These are phyloP conservation scores for Hycleus phaleratus DNA, from an alignment of 1,140 invertebrate genomes.

Conservation along the genomic window DNA sequence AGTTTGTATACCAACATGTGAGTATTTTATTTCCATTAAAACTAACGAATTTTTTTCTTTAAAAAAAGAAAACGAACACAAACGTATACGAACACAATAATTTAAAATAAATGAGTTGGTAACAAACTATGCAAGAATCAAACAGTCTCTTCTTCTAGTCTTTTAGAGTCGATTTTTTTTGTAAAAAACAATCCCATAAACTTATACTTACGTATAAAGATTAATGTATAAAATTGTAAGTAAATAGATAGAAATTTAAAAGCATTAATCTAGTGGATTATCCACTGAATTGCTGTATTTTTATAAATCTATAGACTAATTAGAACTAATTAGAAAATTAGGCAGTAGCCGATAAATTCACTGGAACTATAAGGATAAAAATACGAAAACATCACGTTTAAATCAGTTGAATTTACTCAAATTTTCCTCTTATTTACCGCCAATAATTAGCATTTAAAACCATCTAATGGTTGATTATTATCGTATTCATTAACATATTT, in stretches of 20 bases:
- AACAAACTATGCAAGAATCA: conserved; percentile 9
- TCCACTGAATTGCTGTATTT: no score
- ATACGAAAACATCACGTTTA: no score
- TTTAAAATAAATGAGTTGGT: background rate
- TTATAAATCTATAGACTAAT: no score
- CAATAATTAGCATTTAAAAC: conserved; percentile 6
- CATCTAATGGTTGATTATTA: background rate
- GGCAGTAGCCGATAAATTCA: no score
- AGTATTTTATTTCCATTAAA: no score
- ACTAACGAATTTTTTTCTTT: no score
- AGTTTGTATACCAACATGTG: background rate
- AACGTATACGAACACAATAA: no score
- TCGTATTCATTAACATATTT: conserved; percentile 11
- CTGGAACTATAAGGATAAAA: no score
- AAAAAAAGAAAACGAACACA: no score
- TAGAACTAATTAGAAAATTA: no score
- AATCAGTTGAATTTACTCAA: background rate
- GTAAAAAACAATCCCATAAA: conserved; percentile 5
- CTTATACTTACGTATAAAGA: conserved; percentile 7
- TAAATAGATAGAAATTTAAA: conserved; percentile 3
- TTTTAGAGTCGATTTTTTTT: conserved; percentile 3
- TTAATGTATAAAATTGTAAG: conserved; percentile 6
- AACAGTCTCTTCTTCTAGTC: conserved; percentile 10
- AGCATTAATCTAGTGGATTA: no score
- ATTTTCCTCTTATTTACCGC: background rate